Conservation (phyloP, 2,113 vertebrate genomes). For the Misgurnus anguillicaudatus region DNA sequence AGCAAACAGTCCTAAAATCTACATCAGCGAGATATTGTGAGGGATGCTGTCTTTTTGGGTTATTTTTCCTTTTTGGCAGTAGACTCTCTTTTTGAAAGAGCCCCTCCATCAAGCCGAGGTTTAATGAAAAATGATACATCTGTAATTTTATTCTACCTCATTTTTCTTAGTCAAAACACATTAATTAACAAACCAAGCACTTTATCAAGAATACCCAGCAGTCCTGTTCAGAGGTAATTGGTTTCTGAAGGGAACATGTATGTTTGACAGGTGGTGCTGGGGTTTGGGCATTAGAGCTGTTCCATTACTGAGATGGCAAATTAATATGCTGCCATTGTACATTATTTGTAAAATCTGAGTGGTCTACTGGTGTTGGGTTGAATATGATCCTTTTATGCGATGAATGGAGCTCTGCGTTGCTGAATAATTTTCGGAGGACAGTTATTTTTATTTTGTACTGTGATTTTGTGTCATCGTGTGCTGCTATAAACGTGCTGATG, state of each 20-base stretch:
- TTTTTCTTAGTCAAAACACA: slow-evolving; percentile 36
- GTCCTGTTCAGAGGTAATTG: slow-evolving; percentile 30
- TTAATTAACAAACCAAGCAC: slow-evolving; percentile 27
- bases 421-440: neutral
- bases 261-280: slow-evolving; percentile 24
- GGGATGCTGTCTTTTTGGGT: neutral
- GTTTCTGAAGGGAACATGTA: slow-evolving; percentile 23
- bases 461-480: neutral
- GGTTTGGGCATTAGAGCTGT: slow-evolving; percentile 6
- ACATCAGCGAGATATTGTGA: neutral
- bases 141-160: slow-evolving; percentile 24
- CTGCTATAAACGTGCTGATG: neutral
- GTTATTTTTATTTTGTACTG: neutral
- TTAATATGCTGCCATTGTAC: neutral
- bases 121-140: slow-evolving; percentile 29
- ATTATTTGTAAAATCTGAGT: slow-evolving; percentile 10
- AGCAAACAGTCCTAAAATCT: neutral
- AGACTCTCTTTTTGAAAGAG: neutral
- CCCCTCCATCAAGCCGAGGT: neutral
- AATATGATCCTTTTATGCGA: neutral
- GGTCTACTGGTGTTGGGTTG: neutral
- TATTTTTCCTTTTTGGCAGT: neutral
- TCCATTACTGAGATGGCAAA: neutral
- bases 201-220: slow-evolving; percentile 28
- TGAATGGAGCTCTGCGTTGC: neutral